phyloP scores from a whole-genome alignment of 2,888 invertebrate species.

The Cephus rjabovi region DNA sequence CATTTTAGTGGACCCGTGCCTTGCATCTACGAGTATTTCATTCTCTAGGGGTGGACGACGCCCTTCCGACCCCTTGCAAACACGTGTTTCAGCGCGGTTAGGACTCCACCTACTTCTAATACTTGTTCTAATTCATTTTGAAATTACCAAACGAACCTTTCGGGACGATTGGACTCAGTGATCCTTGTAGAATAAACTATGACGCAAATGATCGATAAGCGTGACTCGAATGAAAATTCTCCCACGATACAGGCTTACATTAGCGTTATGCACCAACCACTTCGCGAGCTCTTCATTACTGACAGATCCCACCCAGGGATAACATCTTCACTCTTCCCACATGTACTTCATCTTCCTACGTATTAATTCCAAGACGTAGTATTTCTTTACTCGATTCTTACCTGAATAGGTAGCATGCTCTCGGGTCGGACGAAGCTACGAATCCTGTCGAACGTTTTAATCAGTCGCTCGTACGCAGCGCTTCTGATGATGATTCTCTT shows the following conservation, averaged over 20 bases:
- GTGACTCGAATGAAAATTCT: neutral
- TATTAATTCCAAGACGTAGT: neutral
- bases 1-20: constrained; percentile 58
- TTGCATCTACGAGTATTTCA: constrained; percentile 52
- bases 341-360: neutral
- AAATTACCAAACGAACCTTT: neutral
- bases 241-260: constrained; percentile 21
- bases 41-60: constrained; percentile 28
- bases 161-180: neutral
- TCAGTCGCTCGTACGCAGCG: neutral
- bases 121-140: neutral
- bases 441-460: neutral
- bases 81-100: constrained; percentile 3
- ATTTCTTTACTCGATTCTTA: neutral
- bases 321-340: neutral
- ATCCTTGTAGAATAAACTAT: neutral
- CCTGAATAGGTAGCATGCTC: neutral
- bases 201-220: neutral
- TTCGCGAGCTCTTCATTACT: constrained; percentile 17
- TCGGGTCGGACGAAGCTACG: neutral
- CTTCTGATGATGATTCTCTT: neutral
- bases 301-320: constrained; percentile 16
- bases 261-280: constrained; percentile 32
- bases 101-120: neutral
- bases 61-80: constrained; percentile 8